These are phyloP conservation scores for Cinclus mexicanus DNA, from an alignment of 2,113 vertebrate genomes.

Conservation along the genomic window DNA sequence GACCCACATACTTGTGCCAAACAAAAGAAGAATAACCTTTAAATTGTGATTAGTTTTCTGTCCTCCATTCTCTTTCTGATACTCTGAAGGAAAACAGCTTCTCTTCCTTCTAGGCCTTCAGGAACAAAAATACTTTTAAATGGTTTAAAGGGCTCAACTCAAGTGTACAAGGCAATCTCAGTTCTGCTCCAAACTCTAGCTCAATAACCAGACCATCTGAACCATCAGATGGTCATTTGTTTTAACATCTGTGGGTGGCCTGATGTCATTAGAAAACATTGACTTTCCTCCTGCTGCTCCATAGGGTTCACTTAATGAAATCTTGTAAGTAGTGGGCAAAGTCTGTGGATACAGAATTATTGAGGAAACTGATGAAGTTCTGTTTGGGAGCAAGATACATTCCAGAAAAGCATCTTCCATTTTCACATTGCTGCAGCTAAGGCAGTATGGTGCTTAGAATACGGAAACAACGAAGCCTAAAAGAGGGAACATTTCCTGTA, in stretches of 20 bases:
- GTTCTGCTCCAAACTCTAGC: not conserved
- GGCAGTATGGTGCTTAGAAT: not conserved
- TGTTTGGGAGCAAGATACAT: not conserved
- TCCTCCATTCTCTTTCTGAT: not conserved
- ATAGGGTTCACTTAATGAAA: not conserved
- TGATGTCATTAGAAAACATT: not conserved
- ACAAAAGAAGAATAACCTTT: not conserved
- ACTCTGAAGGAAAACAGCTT: not conserved
- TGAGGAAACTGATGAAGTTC: not conserved
- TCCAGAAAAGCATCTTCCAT: not conserved
- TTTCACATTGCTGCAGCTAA: not conserved
- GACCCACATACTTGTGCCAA: not conserved
- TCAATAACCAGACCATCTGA: not conserved
- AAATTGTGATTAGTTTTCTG: not conserved
- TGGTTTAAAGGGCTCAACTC: not conserved
- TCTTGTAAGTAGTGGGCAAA: not conserved
- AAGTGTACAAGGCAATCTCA: not conserved
- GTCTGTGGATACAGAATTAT: not conserved
- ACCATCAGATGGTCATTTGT: not conserved
- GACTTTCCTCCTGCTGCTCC: not conserved
- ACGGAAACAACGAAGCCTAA: not conserved
- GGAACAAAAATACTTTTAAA: not conserved
- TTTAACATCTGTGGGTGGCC: not conserved
- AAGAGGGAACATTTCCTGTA: not conserved
- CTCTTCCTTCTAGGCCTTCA: not conserved